phyloP scores from a whole-genome alignment of 2,797 vertebrate species.

The Ptychobarbus kaznakovi region DNA sequence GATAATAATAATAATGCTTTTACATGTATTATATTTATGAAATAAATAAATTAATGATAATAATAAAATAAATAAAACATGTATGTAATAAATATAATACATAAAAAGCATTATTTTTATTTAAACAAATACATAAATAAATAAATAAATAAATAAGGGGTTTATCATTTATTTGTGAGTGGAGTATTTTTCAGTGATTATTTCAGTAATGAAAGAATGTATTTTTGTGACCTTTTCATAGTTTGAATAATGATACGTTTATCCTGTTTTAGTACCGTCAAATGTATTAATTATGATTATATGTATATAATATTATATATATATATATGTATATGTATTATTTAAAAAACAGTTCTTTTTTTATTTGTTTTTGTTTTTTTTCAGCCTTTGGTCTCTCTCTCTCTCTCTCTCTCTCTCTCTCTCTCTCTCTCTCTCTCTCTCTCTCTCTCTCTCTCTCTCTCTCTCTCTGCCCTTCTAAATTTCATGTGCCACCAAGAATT shows the following conservation, averaged over 20 bases:
- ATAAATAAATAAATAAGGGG: background rate
- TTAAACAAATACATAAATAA: background rate
- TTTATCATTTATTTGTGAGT: background rate
- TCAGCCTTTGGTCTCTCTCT: too few relatives aligned
- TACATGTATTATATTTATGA: background rate
- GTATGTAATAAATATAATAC: too few relatives aligned
- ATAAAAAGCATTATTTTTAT: too few relatives aligned
- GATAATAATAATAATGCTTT: too few relatives aligned
- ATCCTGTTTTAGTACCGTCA: too few relatives aligned
- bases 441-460: background rate
- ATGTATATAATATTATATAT: too few relatives aligned
- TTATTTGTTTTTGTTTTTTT: too few relatives aligned
- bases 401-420: too few relatives aligned
- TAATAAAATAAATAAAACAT: background rate
- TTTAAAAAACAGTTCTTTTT: too few relatives aligned
- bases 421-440: too few relatives aligned
- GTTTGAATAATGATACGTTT: background rate
- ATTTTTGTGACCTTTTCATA: background rate
- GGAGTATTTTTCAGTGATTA: background rate
- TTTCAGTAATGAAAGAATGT: background rate
- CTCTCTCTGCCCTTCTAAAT: conserved; percentile 26
- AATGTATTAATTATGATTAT: background rate
- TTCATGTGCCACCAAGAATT: conserved; percentile 56
- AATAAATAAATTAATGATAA: background rate
- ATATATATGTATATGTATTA: too few relatives aligned